Conservation (phyloP, 2,797 vertebrate genomes). For the Chaenodraco wilsoni region DNA sequence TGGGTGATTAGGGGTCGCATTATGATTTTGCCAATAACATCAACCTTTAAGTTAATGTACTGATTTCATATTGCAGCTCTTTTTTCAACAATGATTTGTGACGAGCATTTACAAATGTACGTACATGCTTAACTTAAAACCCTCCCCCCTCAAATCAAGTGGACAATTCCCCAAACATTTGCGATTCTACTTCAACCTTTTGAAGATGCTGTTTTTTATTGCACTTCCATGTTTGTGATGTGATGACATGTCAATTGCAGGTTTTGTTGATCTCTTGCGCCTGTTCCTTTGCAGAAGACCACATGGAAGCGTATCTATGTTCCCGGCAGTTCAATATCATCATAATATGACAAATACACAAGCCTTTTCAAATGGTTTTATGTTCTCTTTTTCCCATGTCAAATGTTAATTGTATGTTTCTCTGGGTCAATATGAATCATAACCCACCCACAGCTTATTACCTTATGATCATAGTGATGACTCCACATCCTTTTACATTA, state of each 20-base stretch:
- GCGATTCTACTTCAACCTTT: too few species aligned
- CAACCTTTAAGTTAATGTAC: neutral
- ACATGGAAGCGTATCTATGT: neutral
- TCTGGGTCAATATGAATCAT: neutral
- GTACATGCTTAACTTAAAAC: neutral
- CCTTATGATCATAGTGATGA: neutral
- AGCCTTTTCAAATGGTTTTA: too few species aligned
- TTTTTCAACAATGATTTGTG: neutral
- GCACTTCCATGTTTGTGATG: too few species aligned
- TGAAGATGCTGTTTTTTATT: too few species aligned
- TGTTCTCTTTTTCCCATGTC: neutral
- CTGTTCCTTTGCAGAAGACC: too few species aligned
- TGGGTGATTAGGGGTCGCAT: too few species aligned
- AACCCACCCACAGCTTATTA: neutral
- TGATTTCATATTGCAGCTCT: neutral
- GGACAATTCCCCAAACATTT: too few species aligned
- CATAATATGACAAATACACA: neutral
- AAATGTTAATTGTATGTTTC: slow-evolving; percentile 1
- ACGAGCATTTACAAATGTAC: neutral
- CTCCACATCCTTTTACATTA: neutral
- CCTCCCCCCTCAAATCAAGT: too few species aligned
- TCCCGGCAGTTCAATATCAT: neutral
- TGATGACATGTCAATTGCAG: too few species aligned
- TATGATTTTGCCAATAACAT: neutral
- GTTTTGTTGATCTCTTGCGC: too few species aligned